Evolutionary conservation across 2,797 vertebrate genomes (phyloP).

Genomic region (Micromesistius poutassou): DNA sequence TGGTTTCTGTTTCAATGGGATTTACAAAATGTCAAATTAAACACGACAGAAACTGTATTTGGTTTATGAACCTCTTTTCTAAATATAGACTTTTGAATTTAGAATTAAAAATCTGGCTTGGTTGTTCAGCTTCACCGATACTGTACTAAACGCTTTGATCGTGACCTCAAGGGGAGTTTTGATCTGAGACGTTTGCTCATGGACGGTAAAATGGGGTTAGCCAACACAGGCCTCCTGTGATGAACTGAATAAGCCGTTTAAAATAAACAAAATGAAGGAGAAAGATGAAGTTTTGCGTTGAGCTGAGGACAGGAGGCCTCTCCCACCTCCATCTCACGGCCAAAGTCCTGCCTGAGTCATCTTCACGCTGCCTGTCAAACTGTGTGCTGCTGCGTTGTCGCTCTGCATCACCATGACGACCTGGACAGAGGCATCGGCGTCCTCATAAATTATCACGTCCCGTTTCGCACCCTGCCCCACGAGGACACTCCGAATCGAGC

Average conservation of each 20-base stretch:
- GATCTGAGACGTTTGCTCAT: not conserved
- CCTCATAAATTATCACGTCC: slow-evolving; percentile 40
- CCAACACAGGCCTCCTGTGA: slow-evolving; percentile 6
- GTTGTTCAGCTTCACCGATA: not conserved
- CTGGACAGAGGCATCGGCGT: slow-evolving; percentile 48
- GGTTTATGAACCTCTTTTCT: slow-evolving; percentile 62
- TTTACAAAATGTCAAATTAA: no score
- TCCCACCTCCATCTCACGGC: slow-evolving; percentile 61
- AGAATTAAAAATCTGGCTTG: no score
- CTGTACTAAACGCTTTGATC: not conserved
- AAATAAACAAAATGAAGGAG: not conserved
- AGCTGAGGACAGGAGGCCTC: slow-evolving; percentile 46
- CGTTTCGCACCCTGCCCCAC: not conserved
- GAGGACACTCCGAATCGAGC: not conserved
- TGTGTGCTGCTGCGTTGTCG: slow-evolving; percentile 61
- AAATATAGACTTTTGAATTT: slow-evolving; percentile 45
- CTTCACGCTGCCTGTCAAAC: slow-evolving; percentile 64
- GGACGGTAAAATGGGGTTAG: slow-evolving; percentile 11
- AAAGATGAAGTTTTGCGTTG: slow-evolving; percentile 34
- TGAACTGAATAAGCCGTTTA: not conserved
- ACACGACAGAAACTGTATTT: no score
- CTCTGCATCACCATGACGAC: slow-evolving; percentile 49
- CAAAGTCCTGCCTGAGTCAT: slow-evolving; percentile 69
- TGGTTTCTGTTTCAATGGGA: no score
- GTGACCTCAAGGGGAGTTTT: not conserved